Conservation (phyloP, 2,797 vertebrate genomes). For the Siniperca undulata region DNA sequence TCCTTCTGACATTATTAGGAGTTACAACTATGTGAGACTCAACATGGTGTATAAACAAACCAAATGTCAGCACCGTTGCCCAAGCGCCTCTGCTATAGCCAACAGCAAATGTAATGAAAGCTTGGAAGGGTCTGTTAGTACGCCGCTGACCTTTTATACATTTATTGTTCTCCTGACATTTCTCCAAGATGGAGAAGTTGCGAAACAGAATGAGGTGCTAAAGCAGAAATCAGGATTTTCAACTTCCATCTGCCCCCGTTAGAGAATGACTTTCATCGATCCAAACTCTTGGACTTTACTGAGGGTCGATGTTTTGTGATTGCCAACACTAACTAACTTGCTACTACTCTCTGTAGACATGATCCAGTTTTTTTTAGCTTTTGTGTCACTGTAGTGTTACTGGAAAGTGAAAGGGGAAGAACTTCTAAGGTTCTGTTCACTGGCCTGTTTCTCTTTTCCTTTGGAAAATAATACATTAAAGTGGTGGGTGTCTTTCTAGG, state of each 20-base stretch:
- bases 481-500: slow-evolving; percentile 7
- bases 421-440: slow-evolving; percentile 34
- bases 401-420: slow-evolving; percentile 52
- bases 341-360: slow-evolving; percentile 71
- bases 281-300: slow-evolving; percentile 72
- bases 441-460: slow-evolving; percentile 39
- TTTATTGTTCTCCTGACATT: slow-evolving; percentile 88
- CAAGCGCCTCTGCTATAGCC: slow-evolving; percentile 77
- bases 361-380: slow-evolving; percentile 77
- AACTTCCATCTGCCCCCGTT: slow-evolving; percentile 68
- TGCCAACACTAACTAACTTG: slow-evolving; percentile 82
- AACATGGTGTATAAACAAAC: slow-evolving; percentile 88
- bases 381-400: slow-evolving; percentile 66
- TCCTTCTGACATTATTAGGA: slow-evolving; percentile 87
- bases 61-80: slow-evolving; percentile 85
- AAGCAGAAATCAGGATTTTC: slow-evolving; percentile 78
- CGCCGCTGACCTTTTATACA: slow-evolving; percentile 84
- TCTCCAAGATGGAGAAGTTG: slow-evolving; percentile 81
- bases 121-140: slow-evolving; percentile 86
- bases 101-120: slow-evolving; percentile 85
- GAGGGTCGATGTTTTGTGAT: slow-evolving; percentile 82
- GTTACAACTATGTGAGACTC: slow-evolving; percentile 82
- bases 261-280: slow-evolving; percentile 86
- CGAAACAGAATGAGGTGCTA: slow-evolving; percentile 77
- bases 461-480: slow-evolving; percentile 39